Conservation (phyloP, 2,888 invertebrate species). For the Nomada ferruginata region DNA sequence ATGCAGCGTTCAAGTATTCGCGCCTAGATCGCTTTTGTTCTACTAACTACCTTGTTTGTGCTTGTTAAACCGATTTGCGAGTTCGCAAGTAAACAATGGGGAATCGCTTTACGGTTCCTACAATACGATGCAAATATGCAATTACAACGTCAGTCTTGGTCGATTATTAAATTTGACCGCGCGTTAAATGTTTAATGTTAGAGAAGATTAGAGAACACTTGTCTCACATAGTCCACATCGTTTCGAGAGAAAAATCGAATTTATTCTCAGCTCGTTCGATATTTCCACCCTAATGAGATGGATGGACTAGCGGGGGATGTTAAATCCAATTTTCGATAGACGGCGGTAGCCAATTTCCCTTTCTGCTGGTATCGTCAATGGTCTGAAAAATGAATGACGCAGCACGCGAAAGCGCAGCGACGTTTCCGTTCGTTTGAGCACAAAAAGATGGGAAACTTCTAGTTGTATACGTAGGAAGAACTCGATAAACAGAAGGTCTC, state of each 20-base stretch:
- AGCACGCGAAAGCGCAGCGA: neutral
- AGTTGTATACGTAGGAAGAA: conserved; percentile 11
- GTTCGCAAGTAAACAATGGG: conserved; percentile 25
- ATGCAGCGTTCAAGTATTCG: conserved; percentile 25
- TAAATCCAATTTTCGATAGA: neutral
- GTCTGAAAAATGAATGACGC: conserved; percentile 19
- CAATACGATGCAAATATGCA: conserved; percentile 28
- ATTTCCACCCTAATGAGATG: conserved; percentile 53
- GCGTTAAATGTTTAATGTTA: neutral
- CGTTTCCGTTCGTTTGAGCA: no score
- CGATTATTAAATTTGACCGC: conserved; percentile 25
- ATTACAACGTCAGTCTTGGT: neutral
- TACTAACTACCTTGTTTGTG: conserved; percentile 32
- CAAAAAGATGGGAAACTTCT: conserved; percentile 21
- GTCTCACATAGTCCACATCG: neutral
- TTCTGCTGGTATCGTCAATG: neutral
- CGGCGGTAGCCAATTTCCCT: conserved; percentile 6
- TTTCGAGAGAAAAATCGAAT: conserved; percentile 57
- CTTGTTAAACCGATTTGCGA: conserved; percentile 43
- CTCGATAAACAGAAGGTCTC: conserved; percentile 40
- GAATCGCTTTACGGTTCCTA: conserved; percentile 14
- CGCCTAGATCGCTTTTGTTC: conserved; percentile 39
- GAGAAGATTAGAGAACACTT: neutral
- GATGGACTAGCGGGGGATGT: conserved; percentile 30
- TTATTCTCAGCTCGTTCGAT: conserved; percentile 24